Conservation (phyloP, 1,140 invertebrate species). For the Drosophila leontia region DNA sequence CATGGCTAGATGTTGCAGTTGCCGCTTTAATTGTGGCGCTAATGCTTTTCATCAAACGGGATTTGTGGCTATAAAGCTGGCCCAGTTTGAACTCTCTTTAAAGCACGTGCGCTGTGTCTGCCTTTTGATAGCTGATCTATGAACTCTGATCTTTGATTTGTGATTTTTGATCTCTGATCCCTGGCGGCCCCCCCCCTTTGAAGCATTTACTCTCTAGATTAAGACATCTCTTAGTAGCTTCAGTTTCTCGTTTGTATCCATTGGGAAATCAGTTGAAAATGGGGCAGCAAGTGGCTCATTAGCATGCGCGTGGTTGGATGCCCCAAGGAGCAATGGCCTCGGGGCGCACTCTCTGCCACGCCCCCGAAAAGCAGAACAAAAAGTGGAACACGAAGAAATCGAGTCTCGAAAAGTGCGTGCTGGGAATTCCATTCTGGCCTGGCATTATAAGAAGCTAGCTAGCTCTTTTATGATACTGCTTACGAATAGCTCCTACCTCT, state of each 20-base stretch:
- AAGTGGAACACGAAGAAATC: constrained; percentile 59
- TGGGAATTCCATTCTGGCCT: constrained; percentile 32
- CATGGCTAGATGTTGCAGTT: constrained; percentile 8
- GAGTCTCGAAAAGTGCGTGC: constrained; percentile 37
- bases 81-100: constrained; percentile 4
- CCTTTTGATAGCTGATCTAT: not conserved
- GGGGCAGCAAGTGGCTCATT: constrained; percentile 53
- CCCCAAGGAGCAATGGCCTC: constrained; percentile 67
- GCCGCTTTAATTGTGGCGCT: constrained; percentile 31
- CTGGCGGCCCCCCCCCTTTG: too few relatives aligned
- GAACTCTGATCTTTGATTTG: not conserved
- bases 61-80: constrained; percentile 2
- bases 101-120: constrained; percentile 19
- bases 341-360: constrained; percentile 21
- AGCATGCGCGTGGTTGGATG: constrained; percentile 55
- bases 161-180: not conserved
- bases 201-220: not conserved
- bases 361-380: constrained; percentile 8
- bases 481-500: not conserved
- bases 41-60: constrained; percentile 45
- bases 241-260: not conserved
- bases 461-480: constrained; percentile 11
- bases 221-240: not conserved
- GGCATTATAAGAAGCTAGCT: constrained; percentile 9
- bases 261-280: not conserved